These are phyloP conservation scores for Lepilemur ruficaudatus DNA, from an alignment of 2,797 vertebrate species.

Conservation along the genomic window DNA sequence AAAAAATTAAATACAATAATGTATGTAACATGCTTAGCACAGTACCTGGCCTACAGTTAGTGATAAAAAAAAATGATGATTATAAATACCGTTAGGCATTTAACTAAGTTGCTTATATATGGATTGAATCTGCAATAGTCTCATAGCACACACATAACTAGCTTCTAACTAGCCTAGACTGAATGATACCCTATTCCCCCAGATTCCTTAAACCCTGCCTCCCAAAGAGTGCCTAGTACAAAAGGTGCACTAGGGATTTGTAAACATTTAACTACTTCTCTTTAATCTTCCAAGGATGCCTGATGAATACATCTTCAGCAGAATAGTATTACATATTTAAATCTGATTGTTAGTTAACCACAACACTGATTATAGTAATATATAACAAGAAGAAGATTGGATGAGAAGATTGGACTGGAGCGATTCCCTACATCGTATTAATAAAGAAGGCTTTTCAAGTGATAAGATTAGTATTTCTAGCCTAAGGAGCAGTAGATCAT, in stretches of 20 bases:
- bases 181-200: background rate
- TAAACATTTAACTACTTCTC: background rate
- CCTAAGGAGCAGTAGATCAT: slow-evolving; percentile 2
- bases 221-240: background rate
- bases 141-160: background rate
- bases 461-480: background rate
- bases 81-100: background rate
- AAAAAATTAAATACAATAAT: background rate
- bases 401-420: background rate
- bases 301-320: background rate
- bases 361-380: background rate
- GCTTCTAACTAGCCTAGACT: background rate
- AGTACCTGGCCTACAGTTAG: background rate
- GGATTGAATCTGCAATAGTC: background rate
- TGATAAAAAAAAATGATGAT: background rate
- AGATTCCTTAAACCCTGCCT: background rate
- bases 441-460: background rate
- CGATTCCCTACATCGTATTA: background rate
- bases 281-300: background rate
- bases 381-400: background rate
- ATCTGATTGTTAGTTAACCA: background rate
- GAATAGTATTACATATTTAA: background rate
- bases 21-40: background rate
- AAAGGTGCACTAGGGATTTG: background rate
- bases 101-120: background rate